Base-by-base conservation (phyloP, 1,140 invertebrate species). In the Aphaenogaster floridana region DNA sequence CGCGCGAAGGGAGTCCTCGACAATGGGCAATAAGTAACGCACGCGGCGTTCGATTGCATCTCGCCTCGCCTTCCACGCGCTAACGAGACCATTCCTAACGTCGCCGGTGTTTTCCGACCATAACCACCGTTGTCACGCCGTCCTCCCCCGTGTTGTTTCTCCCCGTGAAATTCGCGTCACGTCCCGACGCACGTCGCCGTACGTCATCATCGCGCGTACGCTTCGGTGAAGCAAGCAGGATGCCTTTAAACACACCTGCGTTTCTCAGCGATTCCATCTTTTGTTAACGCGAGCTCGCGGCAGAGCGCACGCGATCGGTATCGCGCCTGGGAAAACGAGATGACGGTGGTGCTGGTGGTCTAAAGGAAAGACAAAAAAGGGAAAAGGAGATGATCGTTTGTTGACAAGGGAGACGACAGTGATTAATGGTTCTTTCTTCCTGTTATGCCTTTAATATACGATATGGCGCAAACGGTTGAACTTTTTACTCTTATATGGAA, bases 11-110 rank as follows among this genome's bases (percentile, higher is more conserved):
- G 61, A 28, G 45, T 72, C 54, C n/a, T 45, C 76, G 89, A 91
- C 90, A 91, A 91, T 91, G 76, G 90, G 88, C 90, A 89, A 91
- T 91, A 91, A 91, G 86, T 91, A 91, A 91, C 86, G 61, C 72
- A 86, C 88, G 48, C 54, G 52, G n/a, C 42, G 80, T 39, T 71
- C 80, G 80, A 91, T 88, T 88, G 88, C 88, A 91, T 91, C 88
- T 91, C 76, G 66, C 48, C 36, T 52, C 83, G 71, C 63, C 71
- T 78, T 88, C 87, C 57, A 76, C 54, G 61, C 61, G 61, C 77
- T 91, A 91, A 91, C 90, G 88, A 89, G 90, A 89, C 90, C 88
- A 69, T 90, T 91, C 84, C 54, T 69, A 77, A 76, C 83, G 61
- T 68, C 90, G 66, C 42, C 42, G 59, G 69, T 87, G 72, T 84